Base-by-base conservation (phyloP, 2,888 invertebrate genomes). In the Xestia xanthographa region DNA sequence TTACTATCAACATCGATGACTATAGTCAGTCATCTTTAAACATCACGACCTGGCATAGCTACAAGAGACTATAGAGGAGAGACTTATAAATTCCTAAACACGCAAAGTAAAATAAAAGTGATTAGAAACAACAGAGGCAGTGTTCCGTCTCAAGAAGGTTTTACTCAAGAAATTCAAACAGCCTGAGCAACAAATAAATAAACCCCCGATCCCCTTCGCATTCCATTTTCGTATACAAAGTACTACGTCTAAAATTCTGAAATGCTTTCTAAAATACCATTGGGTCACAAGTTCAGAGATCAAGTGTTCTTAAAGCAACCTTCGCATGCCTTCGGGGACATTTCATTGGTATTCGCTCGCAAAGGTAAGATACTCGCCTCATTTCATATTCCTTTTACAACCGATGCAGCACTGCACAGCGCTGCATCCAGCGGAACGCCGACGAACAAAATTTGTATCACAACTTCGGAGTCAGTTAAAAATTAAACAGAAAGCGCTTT, bases 331-430 rank as follows among this genome's bases (percentile, higher is more conserved):
- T 63, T 75, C 34, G 58, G 72, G 75, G 85, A 75, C 58, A 77
- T 80, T 84, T 75, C 75, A 78, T 75, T 80, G 79, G 80, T 72
- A 87, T 84, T 87, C 71, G 60, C 29, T 41, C 29, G 72, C 68
- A 79, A 86, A 82, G 80, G 53, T 66, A 83, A 87, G 88, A 84
- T 85, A 75, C 76, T 79, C 71, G 58, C 66, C 84, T 90, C 89
- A 91, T 91, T 87, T 72, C 50, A 75, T 78, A 91, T 90, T 90
- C 90, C 88, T 85, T 90, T 89, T 87, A 73, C 70, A 79, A 81
- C 67, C 45, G 65, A 48, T 86, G 83, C 83, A 86, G 66, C 73
- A 69, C 72, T 87, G 71, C 75, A 80, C 62, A 68, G 45, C 50
- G 67, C 76, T 86, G 80, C 86, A 83, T 69, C 73, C 56, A 86